Base-by-base conservation (phyloP, 2,113 vertebrate species). In the Sturnus vulgaris region DNA sequence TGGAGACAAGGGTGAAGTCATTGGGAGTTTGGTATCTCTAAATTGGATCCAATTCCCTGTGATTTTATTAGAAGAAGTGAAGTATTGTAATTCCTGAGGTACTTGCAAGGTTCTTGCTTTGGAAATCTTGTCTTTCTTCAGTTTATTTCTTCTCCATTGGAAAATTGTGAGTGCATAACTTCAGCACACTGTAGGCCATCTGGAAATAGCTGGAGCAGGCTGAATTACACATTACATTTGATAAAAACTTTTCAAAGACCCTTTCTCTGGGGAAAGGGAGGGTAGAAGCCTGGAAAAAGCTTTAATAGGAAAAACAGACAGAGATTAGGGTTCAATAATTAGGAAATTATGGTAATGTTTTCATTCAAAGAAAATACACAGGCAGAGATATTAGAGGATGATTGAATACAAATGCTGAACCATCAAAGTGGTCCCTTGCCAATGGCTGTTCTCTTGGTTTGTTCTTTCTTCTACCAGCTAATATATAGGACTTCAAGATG, bases 1-100 rank as follows among this genome's bases (percentile, higher is more conserved):
- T 94, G 44, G 92, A 93, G 90, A 93, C 77, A 69, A 71, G 57
- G 76, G 53, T 94, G 86, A 97, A 71, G 77, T 96, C 80, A 90
- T 7, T 49, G 80, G 42, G 57, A 95, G 69, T 81, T 86, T 60
- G 65, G 12, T 88, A 39, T 92, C 68, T 73, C 49, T 78, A 70
- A 72, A 56, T 40, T 52, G 33, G 60, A 70, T 86, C 68, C 56
- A 73, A 2, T 44, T 70, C 17, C 2, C 2, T 60, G 52, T 84
- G 83, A 71, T 86, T 91, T 88, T 81, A 68, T 92, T 90, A 95
- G 69, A 84, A 94, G 56, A 75, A 70, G 63, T 28, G 21, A 70
- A 53, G 46, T 83, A 40, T 40, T 20, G 1, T 69, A 70, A 87
- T 86, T 94, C 40, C 47, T 57, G 57, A 88, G 76, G 68, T 92